Evolutionary conservation across 2,113 vertebrate species (phyloP).

Genomic region (Neogobius melanostomus): DNA sequence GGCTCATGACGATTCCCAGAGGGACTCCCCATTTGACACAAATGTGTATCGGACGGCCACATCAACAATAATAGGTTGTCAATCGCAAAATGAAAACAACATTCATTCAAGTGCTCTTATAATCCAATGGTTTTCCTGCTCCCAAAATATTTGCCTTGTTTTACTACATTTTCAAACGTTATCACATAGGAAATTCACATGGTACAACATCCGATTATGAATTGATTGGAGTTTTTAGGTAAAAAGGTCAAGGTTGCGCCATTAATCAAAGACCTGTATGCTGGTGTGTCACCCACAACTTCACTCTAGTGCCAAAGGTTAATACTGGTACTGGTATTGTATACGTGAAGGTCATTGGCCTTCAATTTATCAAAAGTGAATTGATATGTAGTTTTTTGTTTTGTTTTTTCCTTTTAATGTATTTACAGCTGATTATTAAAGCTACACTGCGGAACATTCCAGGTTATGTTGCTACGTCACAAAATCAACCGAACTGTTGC

Average conservation of each 20-base stretch:
- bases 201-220: background rate
- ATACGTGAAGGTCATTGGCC: background rate
- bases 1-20: background rate
- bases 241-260: background rate
- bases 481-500: no score
- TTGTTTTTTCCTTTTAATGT: no score
- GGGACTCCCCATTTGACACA: constrained; percentile 1
- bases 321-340: background rate
- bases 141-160: no score
- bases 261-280: background rate
- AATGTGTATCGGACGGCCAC: background rate
- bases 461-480: no score
- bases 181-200: background rate
- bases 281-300: background rate
- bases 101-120: background rate
- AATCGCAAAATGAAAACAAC: background rate
- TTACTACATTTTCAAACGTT: background rate
- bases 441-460: no score
- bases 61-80: background rate
- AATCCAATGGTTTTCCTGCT: no score
- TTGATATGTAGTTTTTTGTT: no score
- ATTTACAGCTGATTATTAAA: no score
- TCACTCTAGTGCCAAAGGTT: background rate
- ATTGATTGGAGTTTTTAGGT: background rate
- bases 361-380: background rate